Evolutionary conservation across 2,113 vertebrate species (phyloP), one percentile per base, ranked within the genome.

Genomic region (Piprites chloris): DNA sequence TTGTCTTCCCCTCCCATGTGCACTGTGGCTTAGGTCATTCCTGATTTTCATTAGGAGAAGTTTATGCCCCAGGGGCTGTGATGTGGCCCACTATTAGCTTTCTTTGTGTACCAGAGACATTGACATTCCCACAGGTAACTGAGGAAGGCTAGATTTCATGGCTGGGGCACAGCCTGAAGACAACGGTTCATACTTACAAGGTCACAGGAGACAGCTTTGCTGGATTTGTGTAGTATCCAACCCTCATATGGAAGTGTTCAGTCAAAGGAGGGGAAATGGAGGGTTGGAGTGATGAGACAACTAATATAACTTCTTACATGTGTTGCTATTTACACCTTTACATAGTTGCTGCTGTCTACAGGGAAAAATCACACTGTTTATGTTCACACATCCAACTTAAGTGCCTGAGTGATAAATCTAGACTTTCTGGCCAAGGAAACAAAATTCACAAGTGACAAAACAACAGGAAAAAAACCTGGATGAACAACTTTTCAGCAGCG

Each of bases 281-380:
- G 55, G 32, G 24, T 33, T 71, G 35, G 37, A 37, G 50, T 59
- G 84, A 58, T 53, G 52, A 86, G 50, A 37, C 42, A 73, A 91
- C 37, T 80, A 81, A 81, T 74, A 37, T 24, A 94, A 77, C 55
- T 77, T 80, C 80, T 58, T 94, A 58, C n/a, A 91, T 81, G 76
- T 46, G 50, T 35, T 62, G 55, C 63, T 90, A 27, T 92, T 96
- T 94, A 80, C 76, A 94, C 83, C 65, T 92, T 84, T 58, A n/a
- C 28, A 41, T 32, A 69, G 63, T 65, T 84, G 66, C n/a, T 0
- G 0, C 37, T 80, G 37, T 66, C 91, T 84, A 35, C 59, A 55
- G 80, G 73, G 63, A 67, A 71, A 90, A 92, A 80, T 81, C 73
- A 77, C 28, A 3, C 83, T 74, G 83, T 56, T 95, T 76, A 62